Evolutionary conservation across 2,888 invertebrate species (phyloP), one percentile per base, ranked within the genome.

Genomic region (Eurois occulta): DNA sequence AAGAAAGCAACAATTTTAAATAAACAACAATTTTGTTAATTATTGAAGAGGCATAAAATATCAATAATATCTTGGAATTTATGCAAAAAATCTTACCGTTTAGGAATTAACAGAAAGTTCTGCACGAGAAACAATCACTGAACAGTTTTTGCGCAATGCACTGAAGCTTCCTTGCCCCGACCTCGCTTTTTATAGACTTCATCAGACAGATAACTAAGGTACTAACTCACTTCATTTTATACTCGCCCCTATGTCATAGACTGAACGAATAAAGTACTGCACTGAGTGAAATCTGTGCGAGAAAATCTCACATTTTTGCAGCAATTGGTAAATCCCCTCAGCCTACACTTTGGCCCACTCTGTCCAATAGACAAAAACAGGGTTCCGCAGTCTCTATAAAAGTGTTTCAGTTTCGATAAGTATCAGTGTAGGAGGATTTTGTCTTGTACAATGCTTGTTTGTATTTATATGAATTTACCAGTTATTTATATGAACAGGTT

Each of bases 271-370:
- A 7, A 52, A 32, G 28, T 3, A 35, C 60, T 35, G 13, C 35
- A 43, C 11, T 41, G n/a, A 46, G 66, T 60, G 83, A 78, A 38
- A 71, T 68, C 24, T 24, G n/a, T 64, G 43, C 38, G 82, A 83
- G 62, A 83, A 69, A 38, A 60, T 58, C 66, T 69, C 78, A 41
- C 77, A 11, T 38, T 18, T 21, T n/a, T 24, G 38, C 28, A 13
- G 11, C 24, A 48, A 46, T 18, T 43, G 65, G 80, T 80, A 35
- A 52, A 68, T 38, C 32, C 60, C 38, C 46, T n/a, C 24, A 5
- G 24, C 32, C 32, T 11, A 16, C 8, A 32, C 21, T 28, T 7
- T 64, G 62, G 11, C 35, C 21, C 21, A 62, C 64, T 65, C 41
- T 18, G n/a, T 41, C 38, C 18, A 0, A 58, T 28, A 24, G 4